These are phyloP conservation scores for Schrankia costaestrigalis DNA, from an alignment of 2,888 invertebrate species.

Conservation along the genomic window DNA sequence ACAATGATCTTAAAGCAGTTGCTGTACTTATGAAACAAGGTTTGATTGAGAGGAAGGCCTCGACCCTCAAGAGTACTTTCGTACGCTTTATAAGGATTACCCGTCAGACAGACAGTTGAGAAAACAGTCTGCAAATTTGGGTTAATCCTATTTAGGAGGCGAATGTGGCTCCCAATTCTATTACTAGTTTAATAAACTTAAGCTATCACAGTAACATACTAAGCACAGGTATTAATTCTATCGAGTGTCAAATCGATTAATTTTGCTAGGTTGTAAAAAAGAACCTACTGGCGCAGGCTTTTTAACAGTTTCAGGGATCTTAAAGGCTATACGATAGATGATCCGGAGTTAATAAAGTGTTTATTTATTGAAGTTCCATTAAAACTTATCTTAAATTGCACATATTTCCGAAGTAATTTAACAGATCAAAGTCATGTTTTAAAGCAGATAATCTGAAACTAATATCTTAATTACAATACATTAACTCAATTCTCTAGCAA, in stretches of 20 bases:
- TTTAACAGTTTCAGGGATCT: too few species aligned
- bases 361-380: too few species aligned
- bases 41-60: conserved; percentile 44
- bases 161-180: conserved; percentile 25
- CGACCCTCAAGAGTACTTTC: conserved; percentile 43
- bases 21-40: conserved; percentile 45
- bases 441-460: too few species aligned
- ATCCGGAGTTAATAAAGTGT: too few species aligned
- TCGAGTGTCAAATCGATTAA: conserved; percentile 60
- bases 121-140: conserved; percentile 47
- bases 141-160: conserved; percentile 48
- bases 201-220: conserved; percentile 38
- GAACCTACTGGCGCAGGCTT: too few species aligned
- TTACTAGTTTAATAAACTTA: conserved; percentile 32
- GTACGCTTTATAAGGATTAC: conserved; percentile 48
- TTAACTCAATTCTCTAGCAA: too few species aligned
- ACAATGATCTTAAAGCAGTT: conserved; percentile 42
- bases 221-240: conserved; percentile 41
- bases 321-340: too few species aligned
- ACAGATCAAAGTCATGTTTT: too few species aligned
- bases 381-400: too few species aligned
- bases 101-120: conserved; percentile 34
- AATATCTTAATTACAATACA: too few species aligned
- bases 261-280: too few species aligned
- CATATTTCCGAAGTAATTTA: too few species aligned